These are phyloP conservation scores for Rhombomys opimus DNA, from an alignment of 2,113 vertebrate species.

Conservation along the genomic window DNA sequence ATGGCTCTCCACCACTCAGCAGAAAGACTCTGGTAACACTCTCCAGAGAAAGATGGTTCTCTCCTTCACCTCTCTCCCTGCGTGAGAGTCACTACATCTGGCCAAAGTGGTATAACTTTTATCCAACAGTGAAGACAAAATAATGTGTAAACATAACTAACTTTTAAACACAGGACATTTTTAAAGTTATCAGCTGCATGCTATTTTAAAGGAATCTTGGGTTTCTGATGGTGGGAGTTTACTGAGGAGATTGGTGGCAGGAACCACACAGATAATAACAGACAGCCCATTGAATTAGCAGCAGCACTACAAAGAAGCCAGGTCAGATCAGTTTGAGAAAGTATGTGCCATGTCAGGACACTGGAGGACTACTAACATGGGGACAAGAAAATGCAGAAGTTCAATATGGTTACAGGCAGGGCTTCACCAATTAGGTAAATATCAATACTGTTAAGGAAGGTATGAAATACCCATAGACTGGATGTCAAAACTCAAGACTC, in stretches of 20 bases:
- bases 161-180: not conserved
- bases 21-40: not conserved
- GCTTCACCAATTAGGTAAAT: not conserved
- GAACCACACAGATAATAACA: not conserved
- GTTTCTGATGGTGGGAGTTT: not conserved
- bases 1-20: not conserved
- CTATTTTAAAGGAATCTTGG: not conserved
- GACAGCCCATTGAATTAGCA: not conserved
- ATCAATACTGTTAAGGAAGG: not conserved
- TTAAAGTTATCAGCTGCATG: not conserved
- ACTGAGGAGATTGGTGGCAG: not conserved
- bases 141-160: not conserved
- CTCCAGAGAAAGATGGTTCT: not conserved
- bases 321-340: not conserved
- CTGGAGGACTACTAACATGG: not conserved
- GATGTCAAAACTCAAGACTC: constrained; percentile 43
- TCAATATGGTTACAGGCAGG: not conserved
- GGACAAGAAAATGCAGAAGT: not conserved
- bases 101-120: not conserved
- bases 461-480: not conserved
- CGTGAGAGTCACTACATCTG: not conserved
- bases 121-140: not conserved
- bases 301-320: not conserved
- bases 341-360: not conserved
- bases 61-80: not conserved